Base-by-base conservation (phyloP, 2,888 invertebrate genomes). In the Diadegma fenestrale region DNA sequence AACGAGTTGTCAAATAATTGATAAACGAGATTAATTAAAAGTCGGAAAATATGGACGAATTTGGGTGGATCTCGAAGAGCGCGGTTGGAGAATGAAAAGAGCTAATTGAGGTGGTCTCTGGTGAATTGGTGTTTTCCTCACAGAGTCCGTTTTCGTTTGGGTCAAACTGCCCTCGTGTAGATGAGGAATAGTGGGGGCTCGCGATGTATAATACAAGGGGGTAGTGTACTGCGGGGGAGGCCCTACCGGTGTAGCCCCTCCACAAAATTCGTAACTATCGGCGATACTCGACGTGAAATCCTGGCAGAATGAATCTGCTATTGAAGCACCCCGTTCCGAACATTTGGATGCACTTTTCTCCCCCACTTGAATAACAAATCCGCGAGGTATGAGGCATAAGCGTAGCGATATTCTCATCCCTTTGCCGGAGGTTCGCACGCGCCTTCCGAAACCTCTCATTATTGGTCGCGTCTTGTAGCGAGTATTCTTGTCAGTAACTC, bases 161-260 rank as follows among this genome's bases (percentile, higher is more conserved):
- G 19, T 66, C 77, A 66, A 66, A 63, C 61, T 14, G 69, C 43
- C 26, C 61, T 61, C 51, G 75, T 14, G 84, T 43, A 84, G 72
- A 61, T 77, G 48, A 66, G 76, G 84, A 77, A 76, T 76, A 80
- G 79, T 80, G 79, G 79, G 79, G 64, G 80, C n/a, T 22, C 58
- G 71, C 58, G 71, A 6, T 41, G 22, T 68, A 43, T 17, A 22
- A 41, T 37, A 71, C 22, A 54, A 10, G 58, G 22, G 37, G 6
- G 51, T 26, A 33, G 54, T 19, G 19, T 54, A 58, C 14, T n/a
- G 26, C 66, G 51, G 26, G 51, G 66, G 77, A 77, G 68, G 54
- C 77, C 77, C 26, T 77, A 54, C 33, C 64, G 64, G 19, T 37
- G 63, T 41, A 51, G 43, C 64, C 48, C 76, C 76, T 66, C 76